Conservation (phyloP, 1,140 invertebrate genomes). For the Atta cephalotes region DNA sequence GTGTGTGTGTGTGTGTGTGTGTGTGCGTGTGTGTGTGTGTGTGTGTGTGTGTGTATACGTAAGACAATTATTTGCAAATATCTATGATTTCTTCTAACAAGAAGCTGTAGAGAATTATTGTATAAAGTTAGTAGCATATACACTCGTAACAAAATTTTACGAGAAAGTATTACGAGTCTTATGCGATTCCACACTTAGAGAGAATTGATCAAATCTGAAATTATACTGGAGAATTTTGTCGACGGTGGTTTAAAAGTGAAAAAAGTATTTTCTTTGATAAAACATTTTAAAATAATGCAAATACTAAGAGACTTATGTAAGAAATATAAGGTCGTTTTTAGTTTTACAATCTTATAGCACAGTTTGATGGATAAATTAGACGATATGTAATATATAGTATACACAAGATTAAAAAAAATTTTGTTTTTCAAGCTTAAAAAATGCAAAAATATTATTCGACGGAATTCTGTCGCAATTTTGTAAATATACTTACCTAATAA, state of each 20-base stretch:
- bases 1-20: no score
- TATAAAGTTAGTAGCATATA: no score
- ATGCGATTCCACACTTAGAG: no score
- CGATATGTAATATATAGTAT: not conserved
- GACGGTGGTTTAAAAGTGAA: not conserved
- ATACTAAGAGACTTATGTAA: not conserved
- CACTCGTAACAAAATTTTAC: no score
- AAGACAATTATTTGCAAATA: no score
- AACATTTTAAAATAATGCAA: not conserved
- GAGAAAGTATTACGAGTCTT: no score
- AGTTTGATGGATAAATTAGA: not conserved
- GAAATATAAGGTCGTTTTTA: not conserved
- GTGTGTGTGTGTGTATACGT: no score
- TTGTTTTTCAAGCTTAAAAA: not conserved
- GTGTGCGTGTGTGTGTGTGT: no score
- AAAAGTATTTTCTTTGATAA: not conserved
- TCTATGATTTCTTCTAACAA: no score
- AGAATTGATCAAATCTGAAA: not conserved
- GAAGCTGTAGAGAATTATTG: no score
- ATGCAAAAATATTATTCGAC: not conserved
- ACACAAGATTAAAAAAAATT: not conserved
- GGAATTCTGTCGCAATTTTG: not conserved
- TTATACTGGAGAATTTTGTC: not conserved
- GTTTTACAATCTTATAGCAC: not conserved
- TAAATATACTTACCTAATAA: slow-evolving; percentile 70